These are phyloP conservation scores for Drosophila eugracilis DNA, from an alignment of 1,140 invertebrate species.

Conservation along the genomic window DNA sequence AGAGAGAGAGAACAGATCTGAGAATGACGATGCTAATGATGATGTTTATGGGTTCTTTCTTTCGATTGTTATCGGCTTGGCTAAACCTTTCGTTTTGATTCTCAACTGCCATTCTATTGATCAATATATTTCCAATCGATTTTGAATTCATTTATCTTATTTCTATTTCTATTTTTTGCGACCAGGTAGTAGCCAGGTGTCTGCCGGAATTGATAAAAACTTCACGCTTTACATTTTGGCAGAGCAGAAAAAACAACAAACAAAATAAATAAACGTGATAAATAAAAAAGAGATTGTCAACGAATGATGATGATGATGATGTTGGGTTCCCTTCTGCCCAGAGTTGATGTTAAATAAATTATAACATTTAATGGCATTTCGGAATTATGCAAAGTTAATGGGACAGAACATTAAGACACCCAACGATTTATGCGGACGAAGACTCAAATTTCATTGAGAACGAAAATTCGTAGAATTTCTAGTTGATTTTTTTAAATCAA, in stretches of 20 bases:
- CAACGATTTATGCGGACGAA: slow-evolving; percentile 33
- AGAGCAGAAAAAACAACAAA: slow-evolving; percentile 3
- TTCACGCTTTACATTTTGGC: slow-evolving; percentile 38
- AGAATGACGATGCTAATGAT: slow-evolving; percentile 31
- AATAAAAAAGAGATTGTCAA: slow-evolving; percentile 62
- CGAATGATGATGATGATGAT: slow-evolving; percentile 16
- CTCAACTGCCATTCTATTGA: slow-evolving; percentile 49
- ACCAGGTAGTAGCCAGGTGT: slow-evolving; percentile 42
- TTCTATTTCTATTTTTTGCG: slow-evolving; percentile 9
- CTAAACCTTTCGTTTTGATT: slow-evolving; percentile 25
- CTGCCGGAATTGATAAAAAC: slow-evolving; percentile 45
- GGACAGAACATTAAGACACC: slow-evolving; percentile 31
- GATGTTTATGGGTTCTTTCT: slow-evolving; percentile 36
- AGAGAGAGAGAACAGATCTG: too few species aligned
- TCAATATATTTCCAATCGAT: slow-evolving; percentile 56
- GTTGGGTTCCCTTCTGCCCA: slow-evolving; percentile 14
- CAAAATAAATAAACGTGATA: slow-evolving; percentile 24
- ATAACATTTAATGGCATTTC: slow-evolving; percentile 44
- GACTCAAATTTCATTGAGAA: slow-evolving; percentile 21
- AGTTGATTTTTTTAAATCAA: too few species aligned
- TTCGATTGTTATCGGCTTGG: slow-evolving; percentile 9
- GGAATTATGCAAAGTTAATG: slow-evolving; percentile 58
- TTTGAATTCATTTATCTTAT: slow-evolving; percentile 43
- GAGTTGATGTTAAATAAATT: slow-evolving; percentile 52
- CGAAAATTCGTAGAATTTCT: background rate